Conservation (phyloP, 1,140 invertebrate genomes). For the Amphibalanus amphitrite region DNA sequence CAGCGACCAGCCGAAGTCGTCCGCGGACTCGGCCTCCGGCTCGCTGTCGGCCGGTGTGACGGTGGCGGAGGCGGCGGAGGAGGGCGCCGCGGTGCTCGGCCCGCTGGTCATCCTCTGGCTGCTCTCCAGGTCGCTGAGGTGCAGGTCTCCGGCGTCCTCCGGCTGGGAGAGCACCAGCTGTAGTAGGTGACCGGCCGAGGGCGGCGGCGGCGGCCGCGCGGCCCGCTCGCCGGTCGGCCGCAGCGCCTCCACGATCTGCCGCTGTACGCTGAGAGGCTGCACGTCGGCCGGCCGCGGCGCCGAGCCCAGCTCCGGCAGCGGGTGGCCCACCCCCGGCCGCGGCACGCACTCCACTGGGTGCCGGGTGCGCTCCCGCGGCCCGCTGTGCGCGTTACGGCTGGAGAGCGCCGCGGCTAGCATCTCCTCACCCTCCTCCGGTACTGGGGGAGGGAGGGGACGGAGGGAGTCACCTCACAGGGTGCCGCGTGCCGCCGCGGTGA, state of each 20-base stretch:
- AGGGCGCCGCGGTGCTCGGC: background rate
- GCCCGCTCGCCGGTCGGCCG: background rate
- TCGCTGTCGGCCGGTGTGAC: background rate
- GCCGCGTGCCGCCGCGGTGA: no score
- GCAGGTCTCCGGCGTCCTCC: conserved; percentile 8
- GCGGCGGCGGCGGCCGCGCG: no score
- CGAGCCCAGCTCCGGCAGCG: background rate
- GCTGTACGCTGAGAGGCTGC: background rate
- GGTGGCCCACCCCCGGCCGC: background rate
- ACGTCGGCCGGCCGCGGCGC: no score
- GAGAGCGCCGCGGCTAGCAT: background rate
- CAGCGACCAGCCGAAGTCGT: background rate
- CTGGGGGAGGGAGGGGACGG: background rate
- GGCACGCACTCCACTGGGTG: background rate
- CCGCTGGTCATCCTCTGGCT: conserved; percentile 11
- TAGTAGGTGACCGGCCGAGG: background rate
- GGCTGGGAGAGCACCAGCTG: background rate
- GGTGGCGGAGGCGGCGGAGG: background rate
- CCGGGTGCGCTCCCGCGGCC: background rate
- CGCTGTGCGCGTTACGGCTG: background rate
- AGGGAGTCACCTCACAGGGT: no score
- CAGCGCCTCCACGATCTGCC: background rate
- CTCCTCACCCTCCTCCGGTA: background rate
- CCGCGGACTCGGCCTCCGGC: background rate
- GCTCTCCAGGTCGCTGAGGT: conserved; percentile 14